A percentile compares a stretch with the other conserved stretches of the same genome.
Evolutionary conservation across 2,797 vertebrate species (phyloP).

Genomic region (Danio tinwini): DNA sequence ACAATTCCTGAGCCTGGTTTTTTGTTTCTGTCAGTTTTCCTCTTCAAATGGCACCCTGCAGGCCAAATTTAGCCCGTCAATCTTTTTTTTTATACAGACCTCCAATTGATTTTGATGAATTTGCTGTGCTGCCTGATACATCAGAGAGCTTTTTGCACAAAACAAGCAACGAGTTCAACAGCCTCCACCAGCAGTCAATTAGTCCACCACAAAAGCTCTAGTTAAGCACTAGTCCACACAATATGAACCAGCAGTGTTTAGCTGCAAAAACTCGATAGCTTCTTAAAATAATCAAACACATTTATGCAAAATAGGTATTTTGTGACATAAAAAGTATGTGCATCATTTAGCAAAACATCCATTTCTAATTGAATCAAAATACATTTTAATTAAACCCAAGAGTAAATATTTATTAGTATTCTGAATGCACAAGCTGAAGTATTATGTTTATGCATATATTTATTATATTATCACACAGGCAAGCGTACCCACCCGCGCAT

Average conservation of each 20-base stretch:
- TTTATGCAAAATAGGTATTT: neutral
- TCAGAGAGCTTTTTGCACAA: neutral
- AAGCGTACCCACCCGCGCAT: slow-evolving; percentile 16
- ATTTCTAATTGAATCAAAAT: neutral
- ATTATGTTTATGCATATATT: slow-evolving; percentile 13
- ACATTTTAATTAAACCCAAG: neutral
- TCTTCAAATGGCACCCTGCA: neutral
- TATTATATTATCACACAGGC: slow-evolving; percentile 5
- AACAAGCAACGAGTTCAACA: neutral
- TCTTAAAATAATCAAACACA: neutral
- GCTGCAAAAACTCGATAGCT: neutral
- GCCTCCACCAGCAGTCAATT: neutral
- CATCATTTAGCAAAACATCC: neutral
- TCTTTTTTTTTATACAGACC: slow-evolving; percentile 13
- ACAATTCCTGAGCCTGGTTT: slow-evolving; percentile 3
- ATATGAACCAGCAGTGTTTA: too few relatives aligned
- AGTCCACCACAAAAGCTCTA: neutral
- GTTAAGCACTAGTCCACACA: neutral
- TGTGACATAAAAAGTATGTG: neutral
- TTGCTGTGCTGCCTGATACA: neutral
- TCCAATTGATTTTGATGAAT: slow-evolving; percentile 30
- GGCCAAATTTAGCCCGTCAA: slow-evolving; percentile 8
- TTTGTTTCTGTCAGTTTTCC: slow-evolving; percentile 23
- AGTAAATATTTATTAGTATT: neutral
- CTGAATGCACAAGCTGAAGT: neutral